These are phyloP conservation scores for Halichoeres trimaculatus DNA, from an alignment of 2,113 vertebrate genomes.

Conservation along the genomic window DNA sequence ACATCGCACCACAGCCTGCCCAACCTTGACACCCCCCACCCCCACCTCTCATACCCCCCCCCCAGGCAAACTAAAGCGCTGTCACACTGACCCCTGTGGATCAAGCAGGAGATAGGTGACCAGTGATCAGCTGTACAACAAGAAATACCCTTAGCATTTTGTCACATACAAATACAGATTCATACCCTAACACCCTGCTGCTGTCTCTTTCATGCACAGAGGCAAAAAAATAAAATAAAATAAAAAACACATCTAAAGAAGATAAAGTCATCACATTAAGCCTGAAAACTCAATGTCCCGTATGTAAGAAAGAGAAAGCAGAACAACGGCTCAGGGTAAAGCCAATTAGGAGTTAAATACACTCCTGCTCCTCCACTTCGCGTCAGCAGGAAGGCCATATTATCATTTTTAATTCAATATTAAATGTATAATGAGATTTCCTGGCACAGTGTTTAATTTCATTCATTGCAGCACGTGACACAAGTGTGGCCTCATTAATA, in stretches of 20 bases:
- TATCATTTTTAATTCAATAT: conserved; percentile 89
- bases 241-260: not conserved
- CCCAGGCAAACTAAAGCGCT: conserved; percentile 42
- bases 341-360: conserved; percentile 66
- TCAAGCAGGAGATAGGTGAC: conserved; percentile 57
- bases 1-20: conserved; percentile 52
- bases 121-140: conserved; percentile 53
- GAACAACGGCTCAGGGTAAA: conserved; percentile 48
- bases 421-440: conserved; percentile 91
- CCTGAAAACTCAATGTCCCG: conserved; percentile 53
- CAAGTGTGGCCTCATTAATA: conserved; percentile 88
- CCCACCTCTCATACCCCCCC: not conserved
- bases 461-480: conserved; percentile 86
- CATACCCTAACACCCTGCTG: conserved; percentile 14
- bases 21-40: conserved; percentile 67
- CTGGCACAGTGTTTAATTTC: conserved; percentile 87
- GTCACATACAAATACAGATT: conserved; percentile 23
- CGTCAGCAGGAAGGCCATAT: conserved; percentile 78
- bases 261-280: conserved; percentile 25
- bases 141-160: conserved; percentile 24
- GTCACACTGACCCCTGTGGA: conserved; percentile 71
- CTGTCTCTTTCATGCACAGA: not conserved
- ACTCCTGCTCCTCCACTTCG: conserved; percentile 60
- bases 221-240: conserved; percentile 4
- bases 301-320: conserved; percentile 53